These are phyloP conservation scores for Gymnosoma rotundatum DNA, from an alignment of 2,888 invertebrate species.

Conservation along the genomic window DNA sequence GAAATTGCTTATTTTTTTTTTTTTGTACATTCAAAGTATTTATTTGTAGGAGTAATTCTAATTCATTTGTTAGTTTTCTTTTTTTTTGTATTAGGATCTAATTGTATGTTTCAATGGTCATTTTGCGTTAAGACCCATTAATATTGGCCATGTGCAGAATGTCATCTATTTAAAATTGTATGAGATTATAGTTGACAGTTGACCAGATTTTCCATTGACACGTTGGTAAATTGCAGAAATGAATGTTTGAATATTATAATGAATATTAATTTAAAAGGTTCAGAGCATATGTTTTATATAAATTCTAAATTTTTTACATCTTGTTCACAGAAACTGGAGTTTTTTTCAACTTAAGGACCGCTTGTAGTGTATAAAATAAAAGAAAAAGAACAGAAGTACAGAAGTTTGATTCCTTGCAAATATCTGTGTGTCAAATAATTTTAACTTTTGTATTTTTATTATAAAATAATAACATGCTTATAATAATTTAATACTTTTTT, in stretches of 20 bases:
- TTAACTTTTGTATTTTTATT: too few species aligned
- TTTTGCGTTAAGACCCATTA: conserved; percentile 42
- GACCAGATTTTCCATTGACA: conserved; percentile 58
- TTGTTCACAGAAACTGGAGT: not conserved
- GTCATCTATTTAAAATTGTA: conserved; percentile 54
- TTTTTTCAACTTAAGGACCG: not conserved
- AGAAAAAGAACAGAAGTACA: too few species aligned
- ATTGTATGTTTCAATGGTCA: conserved; percentile 26
- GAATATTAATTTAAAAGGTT: not conserved
- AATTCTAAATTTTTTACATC: conserved; percentile 2
- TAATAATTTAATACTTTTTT: too few species aligned
- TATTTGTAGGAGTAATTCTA: conserved; percentile 29
- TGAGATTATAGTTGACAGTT: conserved; percentile 53
- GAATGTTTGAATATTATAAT: conserved; percentile 19
- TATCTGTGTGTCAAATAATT: too few species aligned
- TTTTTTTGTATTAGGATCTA: too few species aligned
- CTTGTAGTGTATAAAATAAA: too few species aligned
- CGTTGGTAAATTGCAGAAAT: conserved; percentile 28
- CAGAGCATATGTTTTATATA: conserved; percentile 33
- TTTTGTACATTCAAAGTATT: conserved; percentile 8
- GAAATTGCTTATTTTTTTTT: conserved; percentile 1
- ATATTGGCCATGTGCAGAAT: conserved; percentile 65
- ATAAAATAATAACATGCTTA: too few species aligned
- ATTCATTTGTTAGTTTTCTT: conserved; percentile 4
- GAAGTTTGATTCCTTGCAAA: too few species aligned